A percentile compares a stretch with the other conserved stretches of the same genome.
These are phyloP conservation scores for Episyrphus balteatus DNA, from an alignment of 1,140 invertebrate species.

Conservation along the genomic window DNA sequence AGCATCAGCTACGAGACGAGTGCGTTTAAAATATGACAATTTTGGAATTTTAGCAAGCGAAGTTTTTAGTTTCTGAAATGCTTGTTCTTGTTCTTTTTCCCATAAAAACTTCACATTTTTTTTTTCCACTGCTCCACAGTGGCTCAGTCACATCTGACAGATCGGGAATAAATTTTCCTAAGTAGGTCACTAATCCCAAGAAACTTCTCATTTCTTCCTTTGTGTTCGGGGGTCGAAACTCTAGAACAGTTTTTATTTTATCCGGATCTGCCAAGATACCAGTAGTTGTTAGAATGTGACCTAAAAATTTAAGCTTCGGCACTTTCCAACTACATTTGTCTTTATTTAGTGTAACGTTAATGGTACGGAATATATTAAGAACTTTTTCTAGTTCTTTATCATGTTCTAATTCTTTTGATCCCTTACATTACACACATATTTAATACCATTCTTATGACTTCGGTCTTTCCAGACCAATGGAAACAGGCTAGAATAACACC, in stretches of 20 bases:
- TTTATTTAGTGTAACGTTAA: conserved; percentile 16
- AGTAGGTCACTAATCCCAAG: conserved; percentile 25
- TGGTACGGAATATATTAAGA: conserved; percentile 12
- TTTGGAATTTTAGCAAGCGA: conserved; percentile 7
- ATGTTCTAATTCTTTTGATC: conserved; percentile 18
- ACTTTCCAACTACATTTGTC: conserved; percentile 18
- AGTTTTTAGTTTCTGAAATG: conserved; percentile 9
- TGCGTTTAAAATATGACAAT: conserved; percentile 9
- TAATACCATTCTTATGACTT: no score
- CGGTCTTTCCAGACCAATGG: no score
- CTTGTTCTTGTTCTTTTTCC: conserved; percentile 6
- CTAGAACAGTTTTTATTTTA: conserved; percentile 8
- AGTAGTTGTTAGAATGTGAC: conserved; percentile 8
- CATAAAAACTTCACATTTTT: conserved; percentile 8
- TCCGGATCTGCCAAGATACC: conserved; percentile 9
- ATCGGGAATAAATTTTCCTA: conserved; percentile 25
- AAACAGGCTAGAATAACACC: no score
- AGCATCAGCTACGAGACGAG: conserved; percentile 13
- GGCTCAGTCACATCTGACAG: conserved; percentile 8
- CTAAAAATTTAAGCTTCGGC: conserved; percentile 9
- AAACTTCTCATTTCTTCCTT: conserved; percentile 27
- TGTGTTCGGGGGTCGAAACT: conserved; percentile 8
- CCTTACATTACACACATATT: no score
- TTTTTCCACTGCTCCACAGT: conserved; percentile 3
- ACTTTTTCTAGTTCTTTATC: conserved; percentile 17